Conservation (phyloP, 2,888 invertebrate genomes). For the Conomelus anceps region DNA sequence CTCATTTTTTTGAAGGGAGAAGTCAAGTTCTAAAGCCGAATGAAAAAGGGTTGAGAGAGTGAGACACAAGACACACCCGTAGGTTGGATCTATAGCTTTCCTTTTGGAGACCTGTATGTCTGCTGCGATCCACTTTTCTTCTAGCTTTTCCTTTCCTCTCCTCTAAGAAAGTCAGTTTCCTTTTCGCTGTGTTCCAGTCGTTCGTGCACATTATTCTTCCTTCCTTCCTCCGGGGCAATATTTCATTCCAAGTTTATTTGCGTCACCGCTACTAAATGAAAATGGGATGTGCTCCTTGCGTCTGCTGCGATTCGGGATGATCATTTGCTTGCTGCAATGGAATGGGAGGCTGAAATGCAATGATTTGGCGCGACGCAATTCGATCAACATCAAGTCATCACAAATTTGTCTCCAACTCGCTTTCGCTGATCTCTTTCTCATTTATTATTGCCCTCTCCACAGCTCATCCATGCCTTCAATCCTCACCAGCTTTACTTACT, state of each 20-base stretch:
- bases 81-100: background rate
- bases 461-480: too few species aligned
- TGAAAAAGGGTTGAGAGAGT: background rate
- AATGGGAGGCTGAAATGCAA: background rate
- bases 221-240: background rate
- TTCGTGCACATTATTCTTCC: background rate
- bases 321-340: background rate
- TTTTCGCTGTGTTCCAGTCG: background rate
- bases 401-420: background rate
- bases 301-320: background rate
- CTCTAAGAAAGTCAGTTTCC: background rate
- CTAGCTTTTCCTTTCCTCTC: background rate
- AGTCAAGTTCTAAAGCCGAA: background rate
- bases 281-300: background rate
- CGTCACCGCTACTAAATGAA: background rate
- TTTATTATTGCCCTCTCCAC: background rate
- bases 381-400: background rate
- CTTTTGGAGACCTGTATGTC: background rate
- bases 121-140: background rate
- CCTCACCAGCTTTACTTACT: too few species aligned
- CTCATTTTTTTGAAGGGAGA: background rate
- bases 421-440: background rate
- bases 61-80: background rate
- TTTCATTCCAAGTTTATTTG: background rate
- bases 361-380: background rate